Base-by-base conservation (phyloP, 1,140 invertebrate species). In the Penaeus chinensis region DNA sequence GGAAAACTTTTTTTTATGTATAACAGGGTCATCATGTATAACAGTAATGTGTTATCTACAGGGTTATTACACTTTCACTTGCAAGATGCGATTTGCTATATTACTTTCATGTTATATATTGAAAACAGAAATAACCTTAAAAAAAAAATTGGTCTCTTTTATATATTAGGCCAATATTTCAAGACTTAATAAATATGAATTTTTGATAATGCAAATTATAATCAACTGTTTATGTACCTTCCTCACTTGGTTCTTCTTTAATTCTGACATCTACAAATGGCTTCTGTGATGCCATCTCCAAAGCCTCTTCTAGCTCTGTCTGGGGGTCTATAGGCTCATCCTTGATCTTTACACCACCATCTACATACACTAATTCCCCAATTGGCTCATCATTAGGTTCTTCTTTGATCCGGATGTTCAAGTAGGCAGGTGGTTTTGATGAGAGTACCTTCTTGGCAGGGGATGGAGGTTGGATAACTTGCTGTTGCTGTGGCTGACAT, bases 351-450 rank as follows among this genome's bases (percentile, higher is more conserved):
- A 71, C 32, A 1, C 66, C 66, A 71, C 11, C 66, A n/a, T 24
- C 32, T 71, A 24, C 32, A 32, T 71, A n/a, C 66, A 24, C 32
- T n/a, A 32, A 24, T 11, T 71, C 66, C 3, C n/a, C 66, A 71
- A 24, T 13, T 24, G 66, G n/a, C n/a, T 79, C 77, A 42, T 79
- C 77, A 42, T 47, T 79, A 32, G 77, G 77, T 79, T 79, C 77
- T 22, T 54, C 77, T 54, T 79, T 79, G 18, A 79, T 5, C 3
- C n/a, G 77, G 18, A 79, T 79, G 54, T 79, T 79, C 42, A 79
- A 24, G 13, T 79, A 79, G 1, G 77, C 77, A 42, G 77, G 77
- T 42, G 77, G 77, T 54, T 61, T 79, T 79, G 77, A 18, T 2
- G 47, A 42, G 32, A 13, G 32, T 32, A 32, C 18, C 32, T 71